Evolutionary conservation across 2,113 vertebrate species (phyloP).

Genomic region (Solea solea): DNA sequence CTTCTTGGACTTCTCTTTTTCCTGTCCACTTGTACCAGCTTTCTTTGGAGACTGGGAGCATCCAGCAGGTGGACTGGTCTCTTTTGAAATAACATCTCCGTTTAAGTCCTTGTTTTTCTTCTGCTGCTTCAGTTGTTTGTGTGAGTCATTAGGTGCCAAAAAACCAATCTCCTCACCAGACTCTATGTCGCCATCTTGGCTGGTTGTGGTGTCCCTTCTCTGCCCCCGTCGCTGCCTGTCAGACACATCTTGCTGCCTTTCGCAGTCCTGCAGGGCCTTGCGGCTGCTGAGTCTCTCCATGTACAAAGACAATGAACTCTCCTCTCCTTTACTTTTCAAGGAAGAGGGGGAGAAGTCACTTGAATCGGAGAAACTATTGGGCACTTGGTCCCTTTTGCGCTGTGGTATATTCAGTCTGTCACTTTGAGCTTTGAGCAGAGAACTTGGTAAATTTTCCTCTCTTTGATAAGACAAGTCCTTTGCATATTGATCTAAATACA

Average conservation of each 20-base stretch:
- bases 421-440: conserved; percentile 47
- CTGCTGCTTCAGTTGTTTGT: conserved; percentile 62
- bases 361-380: conserved; percentile 62
- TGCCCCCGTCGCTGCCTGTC: conserved; percentile 55
- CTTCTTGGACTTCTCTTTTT: conserved; percentile 57
- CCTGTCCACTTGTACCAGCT: conserved; percentile 28
- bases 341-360: conserved; percentile 73
- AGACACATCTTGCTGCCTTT: conserved; percentile 45
- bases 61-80: not conserved
- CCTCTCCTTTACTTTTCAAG: conserved; percentile 57
- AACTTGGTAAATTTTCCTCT: conserved; percentile 59
- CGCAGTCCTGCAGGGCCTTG: conserved; percentile 41
- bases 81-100: conserved; percentile 18
- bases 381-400: conserved; percentile 49
- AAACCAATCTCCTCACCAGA: conserved; percentile 72
- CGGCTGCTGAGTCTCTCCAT: conserved; percentile 68
- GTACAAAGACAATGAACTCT: conserved; percentile 72
- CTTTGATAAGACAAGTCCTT: conserved; percentile 75
- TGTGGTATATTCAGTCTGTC: conserved; percentile 56
- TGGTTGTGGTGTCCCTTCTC: conserved; percentile 68
- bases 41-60: conserved; percentile 28
- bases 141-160: conserved; percentile 31
- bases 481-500: conserved; percentile 80
- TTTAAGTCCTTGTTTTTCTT: conserved; percentile 53
- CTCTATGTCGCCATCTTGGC: conserved; percentile 78